phyloP scores from a whole-genome alignment of 1,140 invertebrate species.

The Ruditapes philippinarum region DNA sequence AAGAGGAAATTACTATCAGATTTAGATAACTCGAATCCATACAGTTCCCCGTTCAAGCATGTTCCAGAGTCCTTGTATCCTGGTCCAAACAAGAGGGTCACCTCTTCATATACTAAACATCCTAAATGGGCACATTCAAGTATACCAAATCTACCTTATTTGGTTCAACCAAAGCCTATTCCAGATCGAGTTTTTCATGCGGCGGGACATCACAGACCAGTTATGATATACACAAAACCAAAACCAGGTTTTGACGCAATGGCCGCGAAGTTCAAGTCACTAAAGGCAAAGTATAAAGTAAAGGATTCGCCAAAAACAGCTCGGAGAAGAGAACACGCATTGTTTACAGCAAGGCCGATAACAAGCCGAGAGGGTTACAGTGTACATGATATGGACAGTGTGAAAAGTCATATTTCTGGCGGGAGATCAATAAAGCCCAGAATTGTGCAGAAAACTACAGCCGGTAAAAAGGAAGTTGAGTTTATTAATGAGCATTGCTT shows the following conservation, averaged over 20 bases:
- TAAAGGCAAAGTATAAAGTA: conserved; percentile 22
- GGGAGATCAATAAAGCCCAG: neutral
- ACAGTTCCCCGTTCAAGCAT: neutral
- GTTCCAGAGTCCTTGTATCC: conserved; percentile 37
- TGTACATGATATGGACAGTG: neutral
- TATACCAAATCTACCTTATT: conserved; percentile 33
- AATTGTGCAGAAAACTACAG: neutral
- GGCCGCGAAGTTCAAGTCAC: neutral
- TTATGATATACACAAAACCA: neutral
- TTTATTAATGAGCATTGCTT: conserved; percentile 39
- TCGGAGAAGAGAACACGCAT: neutral
- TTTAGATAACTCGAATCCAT: conserved; percentile 22
- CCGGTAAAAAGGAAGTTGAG: neutral
- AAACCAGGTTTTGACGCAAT: conserved; percentile 19
- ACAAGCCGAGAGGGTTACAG: neutral
- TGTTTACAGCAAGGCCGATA: neutral
- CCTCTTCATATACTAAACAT: conserved; percentile 7
- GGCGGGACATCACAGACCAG: neutral
- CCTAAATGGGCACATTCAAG: conserved; percentile 53
- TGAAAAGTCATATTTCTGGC: neutral
- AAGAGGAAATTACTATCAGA: conserved; percentile 12
- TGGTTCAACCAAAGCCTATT: conserved; percentile 44
- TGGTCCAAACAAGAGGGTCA: conserved; percentile 9
- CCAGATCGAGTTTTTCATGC: conserved; percentile 5
- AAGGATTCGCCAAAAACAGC: neutral